A percentile compares a stretch with the other conserved stretches of the same genome.
phyloP scores from a whole-genome alignment of 2,888 invertebrate species.

The Amphipoea lucens region DNA sequence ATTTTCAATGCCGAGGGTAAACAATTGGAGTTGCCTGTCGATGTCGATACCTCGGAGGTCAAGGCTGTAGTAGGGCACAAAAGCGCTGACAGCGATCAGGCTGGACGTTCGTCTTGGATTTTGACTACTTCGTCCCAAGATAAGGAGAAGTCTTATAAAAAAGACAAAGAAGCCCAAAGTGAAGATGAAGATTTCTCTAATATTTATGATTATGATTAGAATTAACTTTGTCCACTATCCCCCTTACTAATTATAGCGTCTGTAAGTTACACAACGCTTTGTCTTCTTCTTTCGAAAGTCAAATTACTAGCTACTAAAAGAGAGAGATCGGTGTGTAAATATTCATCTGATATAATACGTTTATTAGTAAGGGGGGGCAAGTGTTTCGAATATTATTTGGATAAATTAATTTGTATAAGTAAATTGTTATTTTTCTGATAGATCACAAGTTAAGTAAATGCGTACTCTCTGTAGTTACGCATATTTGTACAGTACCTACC shows the following conservation, averaged over 20 bases:
- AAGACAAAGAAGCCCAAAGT: neutral
- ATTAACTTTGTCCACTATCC: neutral
- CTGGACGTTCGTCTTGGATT: constrained; percentile 5
- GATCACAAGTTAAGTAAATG: neutral
- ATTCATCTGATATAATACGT: too few species aligned
- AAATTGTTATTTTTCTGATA: neutral
- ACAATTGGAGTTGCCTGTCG: neutral
- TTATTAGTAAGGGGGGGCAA: neutral
- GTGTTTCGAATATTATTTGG: neutral
- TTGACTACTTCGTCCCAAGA: neutral
- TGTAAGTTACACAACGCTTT: too few species aligned
- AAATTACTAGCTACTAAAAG: too few species aligned
- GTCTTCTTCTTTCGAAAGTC: too few species aligned
- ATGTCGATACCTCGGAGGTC: neutral
- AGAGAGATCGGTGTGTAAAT: too few species aligned
- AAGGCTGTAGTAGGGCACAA: neutral
- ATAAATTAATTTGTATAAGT: neutral
- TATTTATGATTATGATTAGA: constrained; percentile 31
- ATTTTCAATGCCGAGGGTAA: constrained; percentile 17
- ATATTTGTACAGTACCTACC: neutral
- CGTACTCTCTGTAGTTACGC: neutral
- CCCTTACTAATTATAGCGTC: too few species aligned
- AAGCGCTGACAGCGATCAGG: neutral
- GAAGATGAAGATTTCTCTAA: constrained; percentile 28
- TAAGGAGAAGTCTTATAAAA: neutral